These are phyloP conservation scores for Phalera bucephala DNA, from an alignment of 2,888 invertebrate genomes.

Conservation along the genomic window DNA sequence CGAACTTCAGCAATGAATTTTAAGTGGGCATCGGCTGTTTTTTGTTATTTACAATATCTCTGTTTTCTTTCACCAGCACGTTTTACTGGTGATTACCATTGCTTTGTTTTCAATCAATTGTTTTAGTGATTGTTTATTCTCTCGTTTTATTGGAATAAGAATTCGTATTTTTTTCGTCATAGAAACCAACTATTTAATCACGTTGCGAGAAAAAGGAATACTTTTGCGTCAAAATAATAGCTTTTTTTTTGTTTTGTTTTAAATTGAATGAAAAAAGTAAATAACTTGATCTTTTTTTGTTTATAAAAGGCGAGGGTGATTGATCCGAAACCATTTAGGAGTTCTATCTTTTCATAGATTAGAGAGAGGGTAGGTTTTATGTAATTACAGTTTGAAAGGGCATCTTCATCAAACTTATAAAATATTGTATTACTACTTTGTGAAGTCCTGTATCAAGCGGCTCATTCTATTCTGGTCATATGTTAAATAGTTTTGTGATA, in stretches of 20 bases:
- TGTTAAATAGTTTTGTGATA: too few relatives aligned
- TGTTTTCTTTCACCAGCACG: neutral
- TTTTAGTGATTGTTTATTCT: neutral
- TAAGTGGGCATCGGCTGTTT: constrained; percentile 28
- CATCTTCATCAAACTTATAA: too few relatives aligned
- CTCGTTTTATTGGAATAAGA: neutral
- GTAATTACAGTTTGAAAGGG: too few relatives aligned
- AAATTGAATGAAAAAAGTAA: neutral
- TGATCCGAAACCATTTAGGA: too few relatives aligned
- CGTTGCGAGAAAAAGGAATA: neutral
- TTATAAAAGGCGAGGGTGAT: too few relatives aligned
- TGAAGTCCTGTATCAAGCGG: too few relatives aligned
- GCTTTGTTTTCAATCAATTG: constrained; percentile 3
- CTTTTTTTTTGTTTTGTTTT: neutral
- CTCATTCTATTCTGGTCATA: too few relatives aligned
- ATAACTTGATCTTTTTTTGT: too few relatives aligned
- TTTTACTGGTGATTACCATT: constrained; percentile 1
- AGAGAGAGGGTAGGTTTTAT: too few relatives aligned
- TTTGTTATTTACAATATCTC: constrained; percentile 3
- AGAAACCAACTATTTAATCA: neutral
- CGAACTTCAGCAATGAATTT: constrained; percentile 32
- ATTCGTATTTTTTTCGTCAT: neutral
- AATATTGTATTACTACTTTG: too few relatives aligned
- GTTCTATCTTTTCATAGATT: too few relatives aligned
- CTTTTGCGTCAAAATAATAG: neutral